Conservation (phyloP, 2,113 vertebrate species). For the Semicossyphus pulcher region DNA sequence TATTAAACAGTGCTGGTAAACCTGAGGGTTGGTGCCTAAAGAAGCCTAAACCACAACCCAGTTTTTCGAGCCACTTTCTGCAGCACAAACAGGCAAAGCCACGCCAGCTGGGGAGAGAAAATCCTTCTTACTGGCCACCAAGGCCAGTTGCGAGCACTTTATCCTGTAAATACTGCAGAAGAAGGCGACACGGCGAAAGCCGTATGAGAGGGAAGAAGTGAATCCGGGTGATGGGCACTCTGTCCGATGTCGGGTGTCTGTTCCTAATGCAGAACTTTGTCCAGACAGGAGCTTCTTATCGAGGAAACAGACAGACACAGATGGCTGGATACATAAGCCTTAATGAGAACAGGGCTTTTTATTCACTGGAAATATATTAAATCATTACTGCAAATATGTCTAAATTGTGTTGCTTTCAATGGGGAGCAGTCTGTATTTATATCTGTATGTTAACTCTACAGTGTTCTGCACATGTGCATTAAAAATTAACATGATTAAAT, state of each 20-base stretch:
- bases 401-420: slow-evolving; percentile 4
- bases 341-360: slow-evolving; percentile 42
- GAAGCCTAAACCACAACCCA: slow-evolving; percentile 47
- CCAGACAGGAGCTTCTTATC: slow-evolving; percentile 19
- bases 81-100: slow-evolving; percentile 56
- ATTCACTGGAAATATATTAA: slow-evolving; percentile 57
- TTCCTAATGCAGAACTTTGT: slow-evolving; percentile 58
- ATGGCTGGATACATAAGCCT: slow-evolving; percentile 29
- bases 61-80: slow-evolving; percentile 65
- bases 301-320: slow-evolving; percentile 30
- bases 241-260: slow-evolving; percentile 50
- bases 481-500: background rate
- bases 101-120: slow-evolving; percentile 68
- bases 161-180: slow-evolving; percentile 70
- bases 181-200: slow-evolving; percentile 54
- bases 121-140: slow-evolving; percentile 77
- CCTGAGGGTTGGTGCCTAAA: slow-evolving; percentile 6
- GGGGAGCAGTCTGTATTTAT: background rate
- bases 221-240: slow-evolving; percentile 60
- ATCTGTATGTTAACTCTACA: slow-evolving; percentile 9
- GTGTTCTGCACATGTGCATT: background rate
- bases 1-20: slow-evolving; percentile 31
- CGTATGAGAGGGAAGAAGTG: slow-evolving; percentile 33
- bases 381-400: slow-evolving; percentile 55
- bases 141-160: slow-evolving; percentile 63